Evolutionary conservation across 2,113 vertebrate species (phyloP), one percentile per base, ranked within the genome.

Genomic region (Acrocephalus arundinaceus): DNA sequence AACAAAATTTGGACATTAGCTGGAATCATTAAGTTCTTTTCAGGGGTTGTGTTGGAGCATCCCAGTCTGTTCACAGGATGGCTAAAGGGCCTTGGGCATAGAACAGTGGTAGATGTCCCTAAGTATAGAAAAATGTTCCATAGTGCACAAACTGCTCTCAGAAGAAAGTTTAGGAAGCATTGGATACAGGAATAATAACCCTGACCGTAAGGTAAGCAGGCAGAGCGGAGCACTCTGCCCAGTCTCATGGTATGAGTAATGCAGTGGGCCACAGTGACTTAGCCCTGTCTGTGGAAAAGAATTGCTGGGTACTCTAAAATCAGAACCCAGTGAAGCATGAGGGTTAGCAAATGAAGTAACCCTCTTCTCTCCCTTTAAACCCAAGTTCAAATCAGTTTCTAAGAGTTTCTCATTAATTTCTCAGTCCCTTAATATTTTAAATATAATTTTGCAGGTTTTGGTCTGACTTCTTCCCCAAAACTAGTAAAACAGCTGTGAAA

Each of bases 281-380:
- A 72, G 13, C 10, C 25, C 9, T 46, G 6, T 27, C 37, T 62
- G 31, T 20, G 28, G 51, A 73, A 59, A 62, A 46, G 24, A 31
- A 58, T 33, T 63, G 5, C 22, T 75, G 28, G 9, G 4, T n/a
- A 39, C 23, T 59, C 19, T 58, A 28, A 33, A 21, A 48, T 70
- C 37, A 70, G 45, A 61, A 46, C 11, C 16, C 33, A 61, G n/a
- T 7, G 21, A 77, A 57, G 43, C 3, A 19, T 2, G 4, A 61
- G 13, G 22, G 5, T 4, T 59, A 20, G 15, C 33, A 82, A 75
- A 59, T 20, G 3, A 75, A 43, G 27, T 7, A 57, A 24, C 1
- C 19, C 8, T 51, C 2, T 54, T 35, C 2, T 66, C 3, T 8
- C 1, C 0, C 15, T 59, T 30, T 46, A 51, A 72, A 8, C 6